These are phyloP conservation scores for Leptoclinus maculatus DNA, from an alignment of 2,797 vertebrate species.

Conservation along the genomic window DNA sequence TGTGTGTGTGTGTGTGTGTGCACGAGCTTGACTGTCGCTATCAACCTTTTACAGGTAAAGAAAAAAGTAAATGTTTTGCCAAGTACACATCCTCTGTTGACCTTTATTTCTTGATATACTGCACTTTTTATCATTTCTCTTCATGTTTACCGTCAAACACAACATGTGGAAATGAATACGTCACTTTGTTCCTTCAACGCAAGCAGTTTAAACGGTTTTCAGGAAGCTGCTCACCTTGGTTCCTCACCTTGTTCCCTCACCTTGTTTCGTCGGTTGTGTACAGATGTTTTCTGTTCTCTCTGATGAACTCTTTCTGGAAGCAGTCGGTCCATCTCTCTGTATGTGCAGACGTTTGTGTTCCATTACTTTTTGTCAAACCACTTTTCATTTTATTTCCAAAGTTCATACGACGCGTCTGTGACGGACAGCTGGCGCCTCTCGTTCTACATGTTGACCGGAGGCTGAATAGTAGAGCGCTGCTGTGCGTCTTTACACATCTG, in stretches of 20 bases:
- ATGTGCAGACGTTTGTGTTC: too few relatives aligned
- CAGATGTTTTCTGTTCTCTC: too few relatives aligned
- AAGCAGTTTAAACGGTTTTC: not conserved
- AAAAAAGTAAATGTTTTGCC: slow-evolving; percentile 28
- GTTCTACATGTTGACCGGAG: too few relatives aligned
- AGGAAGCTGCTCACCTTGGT: not conserved
- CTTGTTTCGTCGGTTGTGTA: too few relatives aligned
- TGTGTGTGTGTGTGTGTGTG: not conserved
- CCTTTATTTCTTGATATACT: not conserved
- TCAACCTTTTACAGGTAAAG: slow-evolving; percentile 1
- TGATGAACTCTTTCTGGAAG: too few relatives aligned
- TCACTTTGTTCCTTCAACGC: not conserved
- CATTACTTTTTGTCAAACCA: too few relatives aligned
- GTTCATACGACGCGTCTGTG: too few relatives aligned
- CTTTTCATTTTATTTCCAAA: too few relatives aligned
- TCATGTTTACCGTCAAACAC: slow-evolving; percentile 5
- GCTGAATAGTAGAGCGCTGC: too few relatives aligned
- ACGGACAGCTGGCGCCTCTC: too few relatives aligned
- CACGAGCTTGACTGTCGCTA: not conserved
- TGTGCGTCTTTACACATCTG: not conserved
- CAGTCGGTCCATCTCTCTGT: too few relatives aligned
- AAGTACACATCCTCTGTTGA: slow-evolving; percentile 44
- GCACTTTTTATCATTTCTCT: slow-evolving; percentile 33
- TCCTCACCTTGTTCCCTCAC: too few relatives aligned
- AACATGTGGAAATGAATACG: not conserved